These are phyloP conservation scores for Ichneumoninae sp. DNA, from an alignment of 2,888 invertebrate species.

Conservation along the genomic window DNA sequence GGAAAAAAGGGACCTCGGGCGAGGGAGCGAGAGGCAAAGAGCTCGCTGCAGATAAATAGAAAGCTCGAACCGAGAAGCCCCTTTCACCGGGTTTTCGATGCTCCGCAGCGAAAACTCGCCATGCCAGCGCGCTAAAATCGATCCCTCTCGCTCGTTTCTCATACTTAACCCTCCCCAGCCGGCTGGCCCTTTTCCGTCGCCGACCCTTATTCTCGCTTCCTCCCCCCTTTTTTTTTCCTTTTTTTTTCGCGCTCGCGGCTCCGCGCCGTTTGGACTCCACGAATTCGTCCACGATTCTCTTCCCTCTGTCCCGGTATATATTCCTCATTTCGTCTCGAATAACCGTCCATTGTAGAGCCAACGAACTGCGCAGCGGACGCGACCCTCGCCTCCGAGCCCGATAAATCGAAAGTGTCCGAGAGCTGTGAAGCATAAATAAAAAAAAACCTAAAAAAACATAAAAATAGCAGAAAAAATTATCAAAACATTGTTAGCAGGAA, in stretches of 20 bases:
- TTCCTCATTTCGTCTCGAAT: not conserved
- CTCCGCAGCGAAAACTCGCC: constrained; percentile 64
- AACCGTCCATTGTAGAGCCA: not conserved
- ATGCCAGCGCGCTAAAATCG: constrained; percentile 57
- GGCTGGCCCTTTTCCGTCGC: constrained; percentile 37
- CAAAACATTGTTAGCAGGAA: constrained; percentile 44
- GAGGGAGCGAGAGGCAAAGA: not conserved
- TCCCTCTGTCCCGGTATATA: not conserved
- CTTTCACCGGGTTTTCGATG: constrained; percentile 42
- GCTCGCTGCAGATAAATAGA: constrained; percentile 50
- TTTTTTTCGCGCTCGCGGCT: constrained; percentile 54
- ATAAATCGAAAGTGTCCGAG: constrained; percentile 50
- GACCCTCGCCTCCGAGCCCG: constrained; percentile 7
- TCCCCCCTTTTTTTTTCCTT: constrained; percentile 36
- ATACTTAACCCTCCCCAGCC: constrained; percentile 67
- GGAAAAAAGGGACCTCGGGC: constrained; percentile 46
- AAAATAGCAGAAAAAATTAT: constrained; percentile 7
- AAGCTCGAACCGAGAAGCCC: constrained; percentile 45
- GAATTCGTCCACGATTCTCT: not conserved
- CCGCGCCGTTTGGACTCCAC: not conserved
- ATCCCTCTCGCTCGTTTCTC: constrained; percentile 70
- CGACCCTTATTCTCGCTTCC: constrained; percentile 27
- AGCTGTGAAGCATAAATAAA: not conserved
- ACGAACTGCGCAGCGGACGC: not conserved
- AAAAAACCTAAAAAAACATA: not conserved